Evolutionary conservation across 2,113 vertebrate genomes (phyloP), one percentile per base, ranked within the genome.

Genomic region (Corythornis cristatus): DNA sequence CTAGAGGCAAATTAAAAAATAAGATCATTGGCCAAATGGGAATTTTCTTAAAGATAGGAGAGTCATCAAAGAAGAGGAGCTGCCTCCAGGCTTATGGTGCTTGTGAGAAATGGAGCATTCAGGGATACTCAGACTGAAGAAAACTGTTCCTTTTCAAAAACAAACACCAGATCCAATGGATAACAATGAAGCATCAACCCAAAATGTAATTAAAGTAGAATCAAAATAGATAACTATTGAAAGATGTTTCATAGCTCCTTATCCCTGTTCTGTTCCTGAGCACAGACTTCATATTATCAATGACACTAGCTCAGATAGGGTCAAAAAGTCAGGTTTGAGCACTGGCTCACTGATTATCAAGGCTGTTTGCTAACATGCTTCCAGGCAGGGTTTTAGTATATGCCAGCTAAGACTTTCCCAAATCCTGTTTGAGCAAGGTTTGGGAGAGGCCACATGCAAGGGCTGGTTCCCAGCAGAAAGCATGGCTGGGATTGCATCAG

Each of bases 121-220:
- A 13, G 19, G 37, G 48, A 86, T 66, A 31, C 23, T 93, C 43
- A 72, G 85, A 88, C 65, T 56, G 26, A 91, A 91, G 40, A 74
- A 81, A 88, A 94, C 4, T n/a, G 17, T 43, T 58, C 40, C 64
- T 94, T 89, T 96, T 87, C 81, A 84, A 89, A 85, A 60, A 23
- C 16, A 93, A 90, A 56, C 46, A 48, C 35, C 48, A 91, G 65
- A 75, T 77, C n/a, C 45, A 57, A 33, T 6, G 5, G 68, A 68
- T 60, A 86, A 53, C 29, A 83, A 64, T 15, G 51, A 89, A 74
- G 50, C 12, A 82, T 53, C 26, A 80, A 42, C 71, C 43, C 29
- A 70, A 90, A 80, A 70, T 21, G 2, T 10, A 88, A 61, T 73
- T 61, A 6, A 33, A 86, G 80, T 15, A 57, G 4, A 73, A 93